phyloP scores from a whole-genome alignment of 2,888 invertebrate genomes.

The Epinotia nisella region DNA sequence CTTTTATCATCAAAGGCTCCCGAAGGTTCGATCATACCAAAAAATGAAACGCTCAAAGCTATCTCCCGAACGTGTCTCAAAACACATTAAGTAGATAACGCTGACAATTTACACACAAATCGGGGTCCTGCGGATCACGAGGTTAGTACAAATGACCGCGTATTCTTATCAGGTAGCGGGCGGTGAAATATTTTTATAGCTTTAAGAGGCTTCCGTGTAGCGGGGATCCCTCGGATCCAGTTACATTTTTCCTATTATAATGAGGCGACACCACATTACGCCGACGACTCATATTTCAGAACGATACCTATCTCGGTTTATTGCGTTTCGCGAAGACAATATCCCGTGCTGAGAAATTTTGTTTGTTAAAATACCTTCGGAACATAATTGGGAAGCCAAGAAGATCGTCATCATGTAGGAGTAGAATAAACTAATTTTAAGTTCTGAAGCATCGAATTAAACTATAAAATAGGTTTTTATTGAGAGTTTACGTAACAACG shows the following conservation, averaged over 20 bases:
- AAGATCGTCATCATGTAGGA: not conserved
- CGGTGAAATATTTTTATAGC: slow-evolving; percentile 80
- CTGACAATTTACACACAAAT: slow-evolving; percentile 69
- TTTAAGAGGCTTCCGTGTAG: slow-evolving; percentile 74
- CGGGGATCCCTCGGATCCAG: slow-evolving; percentile 64
- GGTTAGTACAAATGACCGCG: slow-evolving; percentile 77
- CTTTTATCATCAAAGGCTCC: slow-evolving; percentile 52
- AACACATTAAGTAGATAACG: slow-evolving; percentile 62
- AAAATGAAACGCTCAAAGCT: slow-evolving; percentile 56
- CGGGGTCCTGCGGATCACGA: slow-evolving; percentile 65
- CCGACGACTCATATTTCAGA: slow-evolving; percentile 58
- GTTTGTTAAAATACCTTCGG: not conserved
- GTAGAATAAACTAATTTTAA: slow-evolving; percentile 8
- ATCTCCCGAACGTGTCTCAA: slow-evolving; percentile 69
- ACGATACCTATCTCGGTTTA: slow-evolving; percentile 47
- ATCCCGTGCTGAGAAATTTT: not conserved
- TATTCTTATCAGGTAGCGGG: slow-evolving; percentile 81
- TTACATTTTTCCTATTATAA: slow-evolving; percentile 71
- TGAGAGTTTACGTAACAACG: slow-evolving; percentile 55
- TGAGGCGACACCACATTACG: slow-evolving; percentile 61
- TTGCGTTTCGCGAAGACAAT: slow-evolving; percentile 45
- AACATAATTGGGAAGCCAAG: slow-evolving; percentile 6
- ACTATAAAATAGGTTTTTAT: slow-evolving; percentile 54
- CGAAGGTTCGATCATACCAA: slow-evolving; percentile 36
- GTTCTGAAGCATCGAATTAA: slow-evolving; percentile 23